phyloP scores from a whole-genome alignment of 2,888 invertebrate species.

The Stramonita haemastoma region DNA sequence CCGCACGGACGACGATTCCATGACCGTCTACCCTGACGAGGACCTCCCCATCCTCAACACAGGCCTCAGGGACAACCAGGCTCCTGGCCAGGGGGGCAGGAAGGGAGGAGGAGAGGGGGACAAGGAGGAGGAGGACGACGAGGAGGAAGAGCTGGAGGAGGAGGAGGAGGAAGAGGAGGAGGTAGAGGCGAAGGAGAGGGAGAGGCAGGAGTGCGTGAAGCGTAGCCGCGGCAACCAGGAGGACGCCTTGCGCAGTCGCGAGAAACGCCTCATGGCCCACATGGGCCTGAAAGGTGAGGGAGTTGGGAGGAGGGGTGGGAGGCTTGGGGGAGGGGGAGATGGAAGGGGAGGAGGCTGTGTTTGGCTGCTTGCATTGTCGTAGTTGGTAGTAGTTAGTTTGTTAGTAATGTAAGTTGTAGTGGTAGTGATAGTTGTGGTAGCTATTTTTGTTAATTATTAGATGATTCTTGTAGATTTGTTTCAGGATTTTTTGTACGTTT shows the following conservation, averaged over 20 bases:
- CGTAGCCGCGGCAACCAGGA: constrained; percentile 50
- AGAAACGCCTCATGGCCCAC: constrained; percentile 64
- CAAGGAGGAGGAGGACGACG: constrained; percentile 16
- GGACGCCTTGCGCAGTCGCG: constrained; percentile 57
- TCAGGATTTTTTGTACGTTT: no score
- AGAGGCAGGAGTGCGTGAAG: constrained; percentile 51
- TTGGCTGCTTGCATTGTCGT: neutral
- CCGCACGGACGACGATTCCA: constrained; percentile 13
- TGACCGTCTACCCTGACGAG: neutral
- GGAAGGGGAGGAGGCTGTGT: neutral
- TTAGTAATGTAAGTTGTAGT: no score
- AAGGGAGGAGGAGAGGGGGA: neutral
- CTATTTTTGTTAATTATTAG: no score
- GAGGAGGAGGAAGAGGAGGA: neutral
- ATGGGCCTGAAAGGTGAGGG: constrained; percentile 65
- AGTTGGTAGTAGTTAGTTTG: no score
- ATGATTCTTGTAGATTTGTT: no score
- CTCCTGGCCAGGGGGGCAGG: neutral
- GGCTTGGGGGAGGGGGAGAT: neutral
- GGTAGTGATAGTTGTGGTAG: no score
- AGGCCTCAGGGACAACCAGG: neutral
- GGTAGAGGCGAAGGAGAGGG: neutral
- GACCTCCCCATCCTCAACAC: constrained; percentile 9
- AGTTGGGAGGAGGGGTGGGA: neutral
- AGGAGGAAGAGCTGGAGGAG: neutral